phyloP scores from a whole-genome alignment of 2,888 invertebrate genomes.

The Lepidochitona cinerea region DNA sequence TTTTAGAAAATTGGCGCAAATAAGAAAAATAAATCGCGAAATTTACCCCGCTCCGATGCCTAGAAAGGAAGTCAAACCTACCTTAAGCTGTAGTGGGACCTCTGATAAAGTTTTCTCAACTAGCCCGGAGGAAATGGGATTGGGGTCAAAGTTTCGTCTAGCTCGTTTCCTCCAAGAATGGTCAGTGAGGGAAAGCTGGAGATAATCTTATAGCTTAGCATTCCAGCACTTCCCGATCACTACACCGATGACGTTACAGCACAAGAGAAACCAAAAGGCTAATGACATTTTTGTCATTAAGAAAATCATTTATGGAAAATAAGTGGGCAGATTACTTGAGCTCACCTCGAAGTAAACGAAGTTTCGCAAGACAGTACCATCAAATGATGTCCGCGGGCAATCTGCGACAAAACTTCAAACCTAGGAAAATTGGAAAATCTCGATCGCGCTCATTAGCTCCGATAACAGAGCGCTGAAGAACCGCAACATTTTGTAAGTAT shows the following conservation, averaged over 20 bases:
- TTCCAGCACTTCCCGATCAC: neutral
- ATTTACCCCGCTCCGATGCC: too few species aligned
- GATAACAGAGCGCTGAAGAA: neutral
- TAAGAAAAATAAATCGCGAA: too few species aligned
- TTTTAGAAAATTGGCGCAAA: too few species aligned
- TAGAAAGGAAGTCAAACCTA: too few species aligned
- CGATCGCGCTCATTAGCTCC: neutral
- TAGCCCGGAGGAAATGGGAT: neutral
- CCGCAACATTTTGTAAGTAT: neutral
- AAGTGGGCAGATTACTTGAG: neutral
- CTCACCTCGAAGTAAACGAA: neutral
- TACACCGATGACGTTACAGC: neutral
- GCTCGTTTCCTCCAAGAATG: neutral
- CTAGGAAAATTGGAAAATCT: neutral
- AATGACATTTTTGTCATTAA: neutral
- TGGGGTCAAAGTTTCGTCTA: neutral
- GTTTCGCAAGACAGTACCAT: slow-evolving; percentile 3
- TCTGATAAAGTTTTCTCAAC: neutral
- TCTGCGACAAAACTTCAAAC: neutral
- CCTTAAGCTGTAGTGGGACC: too few species aligned
- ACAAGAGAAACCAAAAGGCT: slow-evolving; percentile 1
- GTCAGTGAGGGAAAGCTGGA: neutral
- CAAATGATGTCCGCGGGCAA: slow-evolving; percentile 1
- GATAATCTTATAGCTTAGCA: slow-evolving; percentile 6
- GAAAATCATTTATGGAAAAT: slow-evolving; percentile 9